Evolutionary conservation across 2,888 invertebrate species (phyloP).

Genomic region (Watsonalla binaria): DNA sequence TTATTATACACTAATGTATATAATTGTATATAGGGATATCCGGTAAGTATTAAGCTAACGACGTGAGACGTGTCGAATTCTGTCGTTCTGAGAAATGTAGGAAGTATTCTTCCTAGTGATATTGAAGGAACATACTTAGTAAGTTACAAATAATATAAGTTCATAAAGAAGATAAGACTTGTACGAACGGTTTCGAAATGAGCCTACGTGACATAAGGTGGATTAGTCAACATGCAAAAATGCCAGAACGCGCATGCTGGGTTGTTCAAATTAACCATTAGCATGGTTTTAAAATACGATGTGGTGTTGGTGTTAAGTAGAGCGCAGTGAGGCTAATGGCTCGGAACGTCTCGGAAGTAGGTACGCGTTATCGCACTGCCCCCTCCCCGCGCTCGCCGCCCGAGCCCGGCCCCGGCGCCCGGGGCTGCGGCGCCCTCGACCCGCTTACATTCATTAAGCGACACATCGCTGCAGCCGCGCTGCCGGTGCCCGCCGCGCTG

Average conservation of each 20-base stretch:
- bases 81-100: too few relatives aligned
- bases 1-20: too few relatives aligned
- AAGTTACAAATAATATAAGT: neutral
- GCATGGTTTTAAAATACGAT: conserved; percentile 14
- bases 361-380: conserved; percentile 43
- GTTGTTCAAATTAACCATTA: conserved; percentile 7
- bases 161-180: neutral
- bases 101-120: too few relatives aligned
- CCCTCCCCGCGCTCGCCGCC: conserved; percentile 13
- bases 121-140: too few relatives aligned
- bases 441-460: conserved; percentile 46
- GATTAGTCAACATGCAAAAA: conserved; percentile 3
- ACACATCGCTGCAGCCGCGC: conserved; percentile 5
- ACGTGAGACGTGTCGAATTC: too few relatives aligned
- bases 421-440: conserved; percentile 33
- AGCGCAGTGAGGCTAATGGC: conserved; percentile 59
- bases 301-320: conserved; percentile 31
- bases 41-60: too few relatives aligned
- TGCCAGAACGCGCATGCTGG: neutral
- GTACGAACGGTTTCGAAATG: neutral
- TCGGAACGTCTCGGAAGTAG: conserved; percentile 66
- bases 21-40: too few relatives aligned
- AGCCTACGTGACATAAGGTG: conserved; percentile 7
- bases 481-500: conserved; percentile 1
- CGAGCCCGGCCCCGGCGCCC: conserved; percentile 11